Base-by-base conservation (phyloP, 1,140 invertebrate species). In the Bactericera cockerelli region DNA sequence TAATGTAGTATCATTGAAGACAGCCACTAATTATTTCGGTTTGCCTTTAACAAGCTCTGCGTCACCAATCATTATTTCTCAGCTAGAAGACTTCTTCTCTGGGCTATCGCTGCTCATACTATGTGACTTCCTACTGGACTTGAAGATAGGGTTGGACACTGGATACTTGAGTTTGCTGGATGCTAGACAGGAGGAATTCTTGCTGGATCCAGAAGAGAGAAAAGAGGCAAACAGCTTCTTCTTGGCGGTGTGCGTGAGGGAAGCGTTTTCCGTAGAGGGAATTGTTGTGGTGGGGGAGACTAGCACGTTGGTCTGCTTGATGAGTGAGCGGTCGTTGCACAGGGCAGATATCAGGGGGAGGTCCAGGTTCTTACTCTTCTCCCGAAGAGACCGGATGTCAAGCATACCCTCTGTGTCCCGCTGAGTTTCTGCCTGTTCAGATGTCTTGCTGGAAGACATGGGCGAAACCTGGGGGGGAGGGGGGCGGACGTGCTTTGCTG, bases 321-420 rank as follows among this genome's bases (percentile, higher is more conserved):
- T 70, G 60, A 90, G 72, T 36, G 87, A 87, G 26, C 84, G 77
- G 70, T 93, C 89, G 68, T 92, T 92, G 72, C 89, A 93, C 55
- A 93, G 73, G 2, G 89, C 89, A 36, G 87, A 85, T 66, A 93
- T 91, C 26, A 93, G 72, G 14, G 89, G 89, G 66, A 93, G 73
- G 71, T 93, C 89, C 62, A 92, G 71, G 66, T 90, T 86, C 63
- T 85, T 82, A 72, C 87, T 90, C 73, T 90, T 88, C 70, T 91
- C 87, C 26, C 88, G 76, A 36, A 93, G 72, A 39, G 83, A 81
- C 61, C 81, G 81, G 61, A 90, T 89, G 68, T 89, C 87, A 63
- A 90, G 71, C 67, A 83, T 74, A 16, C 72, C 71, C 26, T 74
- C 24, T 2, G 42, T 24, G 26, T 59, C 56, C 42, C 36, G 14